Percentiles rank a stretch among this genome's conserved stretches.
These are phyloP conservation scores for Pycnomerus fuliginosus DNA, from an alignment of 2,888 invertebrate genomes.

Conservation along the genomic window DNA sequence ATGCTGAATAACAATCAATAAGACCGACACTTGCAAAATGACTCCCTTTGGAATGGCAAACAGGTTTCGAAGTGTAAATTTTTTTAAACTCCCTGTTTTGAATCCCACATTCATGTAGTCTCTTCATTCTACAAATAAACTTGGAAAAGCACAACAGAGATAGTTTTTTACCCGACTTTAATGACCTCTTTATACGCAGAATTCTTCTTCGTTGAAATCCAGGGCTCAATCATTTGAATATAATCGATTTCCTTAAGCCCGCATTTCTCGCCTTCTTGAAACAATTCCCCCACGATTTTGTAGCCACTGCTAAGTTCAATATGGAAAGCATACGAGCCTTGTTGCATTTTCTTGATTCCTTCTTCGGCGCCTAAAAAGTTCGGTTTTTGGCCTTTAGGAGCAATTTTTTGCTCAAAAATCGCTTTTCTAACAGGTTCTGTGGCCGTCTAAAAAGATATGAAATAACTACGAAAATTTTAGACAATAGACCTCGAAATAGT, in stretches of 20 bases:
- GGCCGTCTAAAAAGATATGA: slow-evolving; percentile 55
- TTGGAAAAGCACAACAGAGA: background rate
- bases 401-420: slow-evolving; percentile 64
- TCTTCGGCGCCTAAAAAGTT: slow-evolving; percentile 61
- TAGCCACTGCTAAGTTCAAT: slow-evolving; percentile 67
- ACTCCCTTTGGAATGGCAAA: slow-evolving; percentile 22
- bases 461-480: slow-evolving; percentile 4
- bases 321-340: slow-evolving; percentile 68
- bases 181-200: slow-evolving; percentile 58
- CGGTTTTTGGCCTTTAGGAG: slow-evolving; percentile 59
- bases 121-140: slow-evolving; percentile 6
- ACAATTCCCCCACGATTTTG: slow-evolving; percentile 66
- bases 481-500: slow-evolving; percentile 58
- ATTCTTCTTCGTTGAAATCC: slow-evolving; percentile 57
- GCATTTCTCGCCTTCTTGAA: slow-evolving; percentile 70
- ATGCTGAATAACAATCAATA: slow-evolving; percentile 32
- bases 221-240: slow-evolving; percentile 58
- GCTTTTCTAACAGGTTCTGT: slow-evolving; percentile 61
- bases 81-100: slow-evolving; percentile 22
- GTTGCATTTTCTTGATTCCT: slow-evolving; percentile 60
- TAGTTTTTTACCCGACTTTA: slow-evolving; percentile 59
- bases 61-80: slow-evolving; percentile 31
- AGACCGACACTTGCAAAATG: slow-evolving; percentile 31
- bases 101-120: slow-evolving; percentile 27
- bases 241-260: slow-evolving; percentile 64